Evolutionary conservation across 2,797 vertebrate species (phyloP).

Genomic region (Eptatretus atami): DNA sequence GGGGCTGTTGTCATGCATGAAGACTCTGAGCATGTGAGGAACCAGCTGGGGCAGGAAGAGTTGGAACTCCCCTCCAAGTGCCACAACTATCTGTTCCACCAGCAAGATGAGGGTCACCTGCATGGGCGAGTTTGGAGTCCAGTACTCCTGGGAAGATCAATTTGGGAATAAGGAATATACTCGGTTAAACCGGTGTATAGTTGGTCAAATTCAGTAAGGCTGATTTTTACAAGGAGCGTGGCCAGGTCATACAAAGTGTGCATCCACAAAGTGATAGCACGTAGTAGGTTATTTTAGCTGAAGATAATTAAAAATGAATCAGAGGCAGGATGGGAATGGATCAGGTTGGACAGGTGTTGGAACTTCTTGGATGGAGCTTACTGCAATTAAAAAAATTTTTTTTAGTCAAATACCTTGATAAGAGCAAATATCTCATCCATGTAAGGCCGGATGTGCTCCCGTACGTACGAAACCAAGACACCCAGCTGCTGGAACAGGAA

Average conservation of each 20-base stretch:
- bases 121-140: conserved; percentile 94
- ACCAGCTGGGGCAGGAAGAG: conserved; percentile 90
- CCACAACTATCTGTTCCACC: conserved; percentile 87
- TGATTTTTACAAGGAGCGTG: no score
- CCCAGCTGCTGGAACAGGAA: conserved; percentile 93
- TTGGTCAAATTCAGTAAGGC: no score
- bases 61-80: conserved; percentile 82
- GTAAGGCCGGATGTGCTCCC: conserved; percentile 87
- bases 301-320: neutral
- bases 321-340: neutral
- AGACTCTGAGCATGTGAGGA: conserved; percentile 83
- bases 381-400: no score
- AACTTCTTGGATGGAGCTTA: neutral
- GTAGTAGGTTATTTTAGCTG: no score
- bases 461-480: conserved; percentile 92
- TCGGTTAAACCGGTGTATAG: no score
- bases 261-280: no score
- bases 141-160: conserved; percentile 38
- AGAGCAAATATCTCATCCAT: conserved; percentile 98
- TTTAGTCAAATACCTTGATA: conserved; percentile 33
- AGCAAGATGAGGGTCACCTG: conserved; percentile 95
- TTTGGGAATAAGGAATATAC: no score
- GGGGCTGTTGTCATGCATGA: conserved; percentile 86
- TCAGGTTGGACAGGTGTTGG: neutral
- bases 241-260: no score